Base-by-base conservation (phyloP, 2,888 invertebrate genomes). In the Idaea biselata region DNA sequence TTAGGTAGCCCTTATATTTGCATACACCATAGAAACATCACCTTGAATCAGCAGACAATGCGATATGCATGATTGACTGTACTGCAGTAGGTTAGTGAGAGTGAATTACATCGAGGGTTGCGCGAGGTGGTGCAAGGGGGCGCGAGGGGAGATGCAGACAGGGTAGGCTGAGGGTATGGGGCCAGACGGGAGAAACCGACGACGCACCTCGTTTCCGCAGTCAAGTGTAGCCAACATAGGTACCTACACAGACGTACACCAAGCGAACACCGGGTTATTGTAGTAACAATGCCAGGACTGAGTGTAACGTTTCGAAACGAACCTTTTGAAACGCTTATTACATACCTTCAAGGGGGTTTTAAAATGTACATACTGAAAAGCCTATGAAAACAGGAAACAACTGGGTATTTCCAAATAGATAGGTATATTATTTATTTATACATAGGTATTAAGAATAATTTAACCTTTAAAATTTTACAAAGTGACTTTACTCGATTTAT, bases 31-130 rank as follows among this genome's bases (percentile, higher is more conserved):
- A 44, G 44, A 44, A 11, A 44, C 72, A 83, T 86, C 80, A 85
- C 84, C 84, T 86, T 85, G 85, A 88, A 87, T 88, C 87, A 89
- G 83, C 77, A 77, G 80, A 77, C 78, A 73, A 75, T 80, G 75
- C 81, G 82, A 82, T 88, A 86, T 87, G 87, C 89, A 88, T 88
- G 90, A 91, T 90, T 82, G 89, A 88, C 83, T 87, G 81, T 84
- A 83, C 86, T 91, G 90, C 91, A 92, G 91, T 92, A 87, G 92
- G 92, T 92, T 92, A 92, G 91, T 91, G 92, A 92, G 92, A 92
- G 92, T 92, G 91, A 92, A 92, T 88, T 89, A 90, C 88, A 84
- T 78, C 68, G 72, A 77, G 78, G 74, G 79, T 78, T 68, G 73
- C 71, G 68, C 72, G 73, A 72, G 69, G 64, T 74, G 55, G 55